Conservation (phyloP, 2,888 invertebrate genomes). For the Philopedon plagiatum region DNA sequence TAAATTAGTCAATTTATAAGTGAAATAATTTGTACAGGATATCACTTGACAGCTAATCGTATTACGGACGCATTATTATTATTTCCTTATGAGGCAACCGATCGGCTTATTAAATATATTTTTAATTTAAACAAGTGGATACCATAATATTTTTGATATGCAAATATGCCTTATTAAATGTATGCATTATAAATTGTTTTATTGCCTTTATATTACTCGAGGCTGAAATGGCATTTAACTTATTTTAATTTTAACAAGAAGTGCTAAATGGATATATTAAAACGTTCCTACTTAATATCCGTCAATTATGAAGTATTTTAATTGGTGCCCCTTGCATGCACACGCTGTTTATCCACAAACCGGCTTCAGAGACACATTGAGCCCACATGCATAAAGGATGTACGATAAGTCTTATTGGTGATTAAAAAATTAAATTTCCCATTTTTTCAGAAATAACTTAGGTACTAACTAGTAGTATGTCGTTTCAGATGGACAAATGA, state of each 20-base stretch:
- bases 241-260: slow-evolving; percentile 50
- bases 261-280: slow-evolving; percentile 51
- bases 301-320: slow-evolving; percentile 46
- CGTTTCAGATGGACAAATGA: no score
- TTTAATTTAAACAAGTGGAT: slow-evolving; percentile 24
- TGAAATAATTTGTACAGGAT: slow-evolving; percentile 24
- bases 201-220: slow-evolving; percentile 27
- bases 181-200: slow-evolving; percentile 44
- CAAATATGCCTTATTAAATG: slow-evolving; percentile 47
- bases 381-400: background rate
- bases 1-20: background rate
- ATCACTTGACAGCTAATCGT: slow-evolving; percentile 23
- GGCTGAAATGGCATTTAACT: slow-evolving; percentile 44
- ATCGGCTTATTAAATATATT: slow-evolving; percentile 24
- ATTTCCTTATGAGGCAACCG: slow-evolving; percentile 30
- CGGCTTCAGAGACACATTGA: slow-evolving; percentile 22
- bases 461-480: no score
- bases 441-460: no score
- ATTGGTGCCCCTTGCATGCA: slow-evolving; percentile 44
- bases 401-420: background rate
- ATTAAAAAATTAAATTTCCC: no score
- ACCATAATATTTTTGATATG: slow-evolving; percentile 23
- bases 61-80: slow-evolving; percentile 16
- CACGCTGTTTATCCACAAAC: slow-evolving; percentile 37
- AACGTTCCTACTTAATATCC: slow-evolving; percentile 48